Conservation (phyloP, 2,888 invertebrate genomes). For the Leucophenga montana region DNA sequence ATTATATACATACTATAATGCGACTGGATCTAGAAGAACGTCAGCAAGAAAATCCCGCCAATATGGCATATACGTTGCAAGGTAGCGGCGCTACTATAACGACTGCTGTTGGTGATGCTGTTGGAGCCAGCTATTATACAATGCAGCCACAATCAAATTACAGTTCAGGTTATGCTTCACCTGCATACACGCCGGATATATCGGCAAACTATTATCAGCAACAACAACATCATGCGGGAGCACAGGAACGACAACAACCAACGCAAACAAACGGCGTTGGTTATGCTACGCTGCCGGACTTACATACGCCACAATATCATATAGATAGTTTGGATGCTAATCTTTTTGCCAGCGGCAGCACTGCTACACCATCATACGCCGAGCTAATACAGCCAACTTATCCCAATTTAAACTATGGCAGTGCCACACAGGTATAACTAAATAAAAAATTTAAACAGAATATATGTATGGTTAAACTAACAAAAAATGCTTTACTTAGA, state of each 20-base stretch:
- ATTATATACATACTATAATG: slow-evolving; percentile 98
- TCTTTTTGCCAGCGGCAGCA: slow-evolving; percentile 54
- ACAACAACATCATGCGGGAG: slow-evolving; percentile 38
- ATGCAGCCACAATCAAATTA: slow-evolving; percentile 69
- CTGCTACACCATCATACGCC: slow-evolving; percentile 63
- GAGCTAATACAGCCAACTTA: slow-evolving; percentile 63
- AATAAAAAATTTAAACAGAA: background rate
- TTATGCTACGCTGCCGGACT: slow-evolving; percentile 44
- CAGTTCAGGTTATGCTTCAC: slow-evolving; percentile 69
- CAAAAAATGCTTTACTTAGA: slow-evolving; percentile 30
- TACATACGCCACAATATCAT: slow-evolving; percentile 44
- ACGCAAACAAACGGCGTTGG: slow-evolving; percentile 39
- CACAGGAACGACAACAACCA: slow-evolving; percentile 29
- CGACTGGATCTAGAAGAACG: slow-evolving; percentile 88
- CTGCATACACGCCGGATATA: slow-evolving; percentile 62
- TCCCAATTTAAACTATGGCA: slow-evolving; percentile 58
- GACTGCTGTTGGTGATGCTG: slow-evolving; percentile 20
- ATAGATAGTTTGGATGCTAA: slow-evolving; percentile 63
- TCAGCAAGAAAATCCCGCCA: slow-evolving; percentile 72
- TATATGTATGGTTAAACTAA: background rate
- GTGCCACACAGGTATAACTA: slow-evolving; percentile 55
- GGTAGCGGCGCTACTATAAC: slow-evolving; percentile 31
- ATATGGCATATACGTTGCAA: slow-evolving; percentile 21
- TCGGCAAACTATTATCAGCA: slow-evolving; percentile 56
- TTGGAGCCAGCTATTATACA: slow-evolving; percentile 55